phyloP scores from a whole-genome alignment of 1,140 invertebrate species.

The Artemia franciscana region DNA sequence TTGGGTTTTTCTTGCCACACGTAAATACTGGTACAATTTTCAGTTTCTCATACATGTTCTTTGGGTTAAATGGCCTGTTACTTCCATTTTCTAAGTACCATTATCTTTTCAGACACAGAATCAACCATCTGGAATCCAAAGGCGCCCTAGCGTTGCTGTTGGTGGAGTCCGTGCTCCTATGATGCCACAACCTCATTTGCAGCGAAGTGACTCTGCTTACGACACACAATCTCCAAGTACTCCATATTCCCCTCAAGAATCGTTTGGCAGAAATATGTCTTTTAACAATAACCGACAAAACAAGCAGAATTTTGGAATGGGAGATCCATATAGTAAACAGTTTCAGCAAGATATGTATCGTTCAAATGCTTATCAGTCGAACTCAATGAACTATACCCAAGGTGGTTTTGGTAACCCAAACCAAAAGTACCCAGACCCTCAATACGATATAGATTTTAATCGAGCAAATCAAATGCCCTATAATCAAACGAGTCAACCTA shows the following conservation, averaged over 20 bases:
- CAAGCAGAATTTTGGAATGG: neutral
- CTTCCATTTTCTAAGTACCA: no score
- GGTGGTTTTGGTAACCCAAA: neutral
- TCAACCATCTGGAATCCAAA: neutral
- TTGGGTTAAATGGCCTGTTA: no score
- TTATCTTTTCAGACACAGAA: neutral
- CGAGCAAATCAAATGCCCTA: neutral
- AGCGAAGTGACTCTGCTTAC: neutral
- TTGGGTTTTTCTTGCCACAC: no score
- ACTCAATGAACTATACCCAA: neutral
- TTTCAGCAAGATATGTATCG: neutral
- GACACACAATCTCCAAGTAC: neutral
- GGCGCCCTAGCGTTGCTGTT: slow-evolving; percentile 9
- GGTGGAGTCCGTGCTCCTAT: slow-evolving; percentile 7
- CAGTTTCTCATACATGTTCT: no score
- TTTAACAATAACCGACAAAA: neutral
- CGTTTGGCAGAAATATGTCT: neutral
- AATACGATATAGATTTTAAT: neutral
- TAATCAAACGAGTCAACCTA: neutral
- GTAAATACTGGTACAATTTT: no score
- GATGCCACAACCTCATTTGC: neutral
- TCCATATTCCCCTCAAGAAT: neutral
- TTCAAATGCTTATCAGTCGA: neutral
- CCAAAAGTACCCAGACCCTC: neutral
- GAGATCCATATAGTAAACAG: neutral